These are phyloP conservation scores for Oreonectes daqikongensis DNA, from an alignment of 2,797 vertebrate genomes.

Conservation along the genomic window DNA sequence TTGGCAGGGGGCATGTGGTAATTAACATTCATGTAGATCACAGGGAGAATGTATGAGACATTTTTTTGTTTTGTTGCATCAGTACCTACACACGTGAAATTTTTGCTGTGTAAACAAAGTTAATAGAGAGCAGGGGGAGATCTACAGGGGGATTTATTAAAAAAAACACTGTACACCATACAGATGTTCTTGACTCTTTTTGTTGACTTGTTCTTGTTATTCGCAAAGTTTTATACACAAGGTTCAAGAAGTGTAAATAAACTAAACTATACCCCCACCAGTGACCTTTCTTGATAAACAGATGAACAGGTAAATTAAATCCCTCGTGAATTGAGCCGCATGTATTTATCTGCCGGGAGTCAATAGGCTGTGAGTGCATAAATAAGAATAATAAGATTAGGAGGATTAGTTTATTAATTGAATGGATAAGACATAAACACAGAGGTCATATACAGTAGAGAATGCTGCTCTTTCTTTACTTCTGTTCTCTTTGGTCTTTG, in stretches of 20 bases:
- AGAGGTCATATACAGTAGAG: slow-evolving; percentile 4
- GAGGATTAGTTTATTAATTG: slow-evolving; percentile 48
- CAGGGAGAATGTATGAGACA: slow-evolving; percentile 9
- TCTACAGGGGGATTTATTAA: too few relatives aligned
- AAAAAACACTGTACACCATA: too few relatives aligned
- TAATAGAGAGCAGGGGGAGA: too few relatives aligned
- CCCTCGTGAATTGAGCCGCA: neutral
- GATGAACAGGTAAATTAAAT: slow-evolving; percentile 11
- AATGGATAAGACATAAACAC: slow-evolving; percentile 30
- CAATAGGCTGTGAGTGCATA: slow-evolving; percentile 38
- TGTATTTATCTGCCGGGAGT: slow-evolving; percentile 40
- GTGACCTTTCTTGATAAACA: slow-evolving; percentile 19
- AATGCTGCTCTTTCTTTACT: slow-evolving; percentile 10
- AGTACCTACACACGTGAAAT: neutral
- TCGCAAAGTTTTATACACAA: too few relatives aligned
- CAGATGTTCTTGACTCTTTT: too few relatives aligned
- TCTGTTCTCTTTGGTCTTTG: neutral
- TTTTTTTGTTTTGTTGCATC: neutral
- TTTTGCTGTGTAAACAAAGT: too few relatives aligned
- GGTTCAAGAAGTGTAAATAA: neutral
- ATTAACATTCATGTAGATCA: slow-evolving; percentile 71
- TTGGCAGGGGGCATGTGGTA: slow-evolving; percentile 58
- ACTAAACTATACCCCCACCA: neutral
- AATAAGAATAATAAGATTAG: slow-evolving; percentile 49
- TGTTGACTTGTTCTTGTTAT: neutral